Conservation (phyloP, 1,140 invertebrate genomes). For the Heliconius melpomene region DNA sequence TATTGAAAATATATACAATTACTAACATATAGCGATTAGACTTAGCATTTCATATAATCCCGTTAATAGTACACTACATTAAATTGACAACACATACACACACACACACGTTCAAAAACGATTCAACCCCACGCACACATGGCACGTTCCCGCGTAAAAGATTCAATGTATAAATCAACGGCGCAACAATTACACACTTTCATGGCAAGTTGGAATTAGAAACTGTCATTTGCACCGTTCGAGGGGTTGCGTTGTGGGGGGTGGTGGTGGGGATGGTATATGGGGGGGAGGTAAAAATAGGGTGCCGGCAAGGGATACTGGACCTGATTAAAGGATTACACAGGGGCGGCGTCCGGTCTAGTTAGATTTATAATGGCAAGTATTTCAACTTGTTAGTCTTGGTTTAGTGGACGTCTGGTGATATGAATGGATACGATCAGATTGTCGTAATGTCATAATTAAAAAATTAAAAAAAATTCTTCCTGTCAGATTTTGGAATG, state of each 20-base stretch:
- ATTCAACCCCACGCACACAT: conserved; percentile 53
- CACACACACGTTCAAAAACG: conserved; percentile 52
- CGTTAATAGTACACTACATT: conserved; percentile 34
- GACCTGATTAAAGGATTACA: conserved; percentile 80
- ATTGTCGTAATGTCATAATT: neutral
- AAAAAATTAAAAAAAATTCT: too few relatives aligned
- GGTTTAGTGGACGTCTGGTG: conserved; percentile 31
- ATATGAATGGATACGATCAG: neutral
- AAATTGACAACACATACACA: conserved; percentile 48
- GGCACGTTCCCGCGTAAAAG: conserved; percentile 54
- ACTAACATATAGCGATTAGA: conserved; percentile 16
- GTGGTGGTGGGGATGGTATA: conserved; percentile 54
- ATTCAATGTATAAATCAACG: conserved; percentile 78
- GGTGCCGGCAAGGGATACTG: conserved; percentile 74
- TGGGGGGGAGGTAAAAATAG: conserved; percentile 73
- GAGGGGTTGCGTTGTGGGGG: conserved; percentile 53
- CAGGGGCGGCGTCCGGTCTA: conserved; percentile 72
- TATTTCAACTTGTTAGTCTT: conserved; percentile 75
- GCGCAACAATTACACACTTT: conserved; percentile 80
- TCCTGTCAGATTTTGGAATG: too few relatives aligned
- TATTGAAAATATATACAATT: neutral
- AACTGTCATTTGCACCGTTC: conserved; percentile 82
- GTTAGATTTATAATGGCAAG: conserved; percentile 78
- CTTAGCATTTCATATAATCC: conserved; percentile 24
- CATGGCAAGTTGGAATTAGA: conserved; percentile 82